Evolutionary conservation across 2,797 vertebrate genomes (phyloP).

Genomic region (Acanthiza pusilla): DNA sequence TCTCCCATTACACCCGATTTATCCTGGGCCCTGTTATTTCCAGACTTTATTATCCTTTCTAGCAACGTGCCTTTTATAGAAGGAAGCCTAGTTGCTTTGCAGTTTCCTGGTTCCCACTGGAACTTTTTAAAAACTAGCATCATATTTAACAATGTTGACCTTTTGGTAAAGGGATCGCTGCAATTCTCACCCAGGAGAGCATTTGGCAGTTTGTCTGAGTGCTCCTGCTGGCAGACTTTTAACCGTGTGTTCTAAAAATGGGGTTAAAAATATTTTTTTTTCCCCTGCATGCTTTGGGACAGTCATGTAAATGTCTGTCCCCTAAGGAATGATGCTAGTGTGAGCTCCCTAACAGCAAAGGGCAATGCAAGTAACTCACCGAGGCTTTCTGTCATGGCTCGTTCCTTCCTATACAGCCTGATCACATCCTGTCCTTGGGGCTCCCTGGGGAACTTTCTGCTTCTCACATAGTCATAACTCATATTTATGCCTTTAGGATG

Average conservation of each 20-base stretch:
- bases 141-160: neutral
- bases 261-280: neutral
- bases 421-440: neutral
- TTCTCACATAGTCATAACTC: neutral
- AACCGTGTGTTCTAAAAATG: neutral
- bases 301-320: neutral
- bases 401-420: neutral
- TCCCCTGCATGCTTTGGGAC: neutral
- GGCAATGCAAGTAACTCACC: neutral
- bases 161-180: neutral
- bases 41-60: slow-evolving; percentile 21
- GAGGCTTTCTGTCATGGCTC: neutral
- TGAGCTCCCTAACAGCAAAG: neutral
- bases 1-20: neutral
- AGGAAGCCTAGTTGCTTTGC: neutral
- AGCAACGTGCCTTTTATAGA: slow-evolving; percentile 49
- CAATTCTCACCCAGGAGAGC: neutral
- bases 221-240: neutral
- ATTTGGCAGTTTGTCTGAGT: neutral
- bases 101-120: slow-evolving; percentile 53
- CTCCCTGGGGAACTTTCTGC: neutral
- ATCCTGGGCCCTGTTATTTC: slow-evolving; percentile 19
- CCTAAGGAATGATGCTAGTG: neutral
- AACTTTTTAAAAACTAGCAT: slow-evolving; percentile 18
- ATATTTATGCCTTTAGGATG: neutral